Evolutionary conservation across 2,888 invertebrate genomes (phyloP).

Genomic region (Erannis defoliaria): DNA sequence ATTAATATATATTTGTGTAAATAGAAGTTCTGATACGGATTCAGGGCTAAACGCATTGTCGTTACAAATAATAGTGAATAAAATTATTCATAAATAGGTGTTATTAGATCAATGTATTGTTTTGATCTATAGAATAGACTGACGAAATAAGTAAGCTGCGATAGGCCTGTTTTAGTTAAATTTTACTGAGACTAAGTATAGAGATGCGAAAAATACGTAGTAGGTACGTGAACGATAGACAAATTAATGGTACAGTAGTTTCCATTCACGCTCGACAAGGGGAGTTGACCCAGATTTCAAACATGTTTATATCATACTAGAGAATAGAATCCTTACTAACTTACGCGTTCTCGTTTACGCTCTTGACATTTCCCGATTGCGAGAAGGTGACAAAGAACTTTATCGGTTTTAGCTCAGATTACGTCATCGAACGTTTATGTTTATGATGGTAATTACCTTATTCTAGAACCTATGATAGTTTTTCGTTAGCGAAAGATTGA

Average conservation of each 20-base stretch:
- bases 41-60: conserved; percentile 6
- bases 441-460: neutral
- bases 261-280: too few species aligned
- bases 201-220: too few species aligned
- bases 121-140: conserved; percentile 5
- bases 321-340: too few species aligned
- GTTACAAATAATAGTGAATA: neutral
- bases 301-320: too few species aligned
- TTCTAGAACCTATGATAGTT: too few species aligned
- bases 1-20: conserved; percentile 4
- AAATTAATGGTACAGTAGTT: too few species aligned
- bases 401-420: neutral
- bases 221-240: too few species aligned
- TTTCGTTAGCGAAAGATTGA: too few species aligned
- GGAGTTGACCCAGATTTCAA: too few species aligned
- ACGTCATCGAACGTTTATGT: neutral
- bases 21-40: neutral
- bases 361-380: neutral
- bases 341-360: neutral
- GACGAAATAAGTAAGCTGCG: neutral
- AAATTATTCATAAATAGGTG: conserved; percentile 2
- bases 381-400: neutral
- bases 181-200: neutral
- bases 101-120: conserved; percentile 21
- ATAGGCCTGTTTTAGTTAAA: neutral